Conservation (phyloP, 2,797 vertebrate species). For the Sardinella longiceps region DNA sequence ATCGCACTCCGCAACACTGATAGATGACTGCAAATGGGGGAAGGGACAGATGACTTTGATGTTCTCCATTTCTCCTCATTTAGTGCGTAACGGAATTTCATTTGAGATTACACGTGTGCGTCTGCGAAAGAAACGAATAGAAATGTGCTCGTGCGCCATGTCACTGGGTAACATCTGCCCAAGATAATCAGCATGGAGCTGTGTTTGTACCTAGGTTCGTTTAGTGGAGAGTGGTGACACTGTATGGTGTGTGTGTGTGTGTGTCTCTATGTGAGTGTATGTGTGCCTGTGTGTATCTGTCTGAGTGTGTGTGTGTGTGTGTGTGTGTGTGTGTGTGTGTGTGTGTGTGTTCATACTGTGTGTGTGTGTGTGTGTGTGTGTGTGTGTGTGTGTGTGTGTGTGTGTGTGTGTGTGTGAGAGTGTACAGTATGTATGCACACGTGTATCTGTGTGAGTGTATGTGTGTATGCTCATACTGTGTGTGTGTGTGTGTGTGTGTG, state of each 20-base stretch:
- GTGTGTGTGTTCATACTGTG: not conserved
- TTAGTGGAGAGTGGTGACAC: not conserved
- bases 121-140: not conserved
- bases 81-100: conserved; percentile 15
- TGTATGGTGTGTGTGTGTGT: not conserved
- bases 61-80: not conserved
- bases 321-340: not conserved
- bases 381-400: not conserved
- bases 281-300: not conserved
- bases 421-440: not conserved
- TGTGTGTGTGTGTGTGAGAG: conserved; percentile 1
- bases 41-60: not conserved
- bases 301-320: not conserved
- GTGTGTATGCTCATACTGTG: not conserved
- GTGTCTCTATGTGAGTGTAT: not conserved
- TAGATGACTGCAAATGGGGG: not conserved
- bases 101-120: not conserved
- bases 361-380: not conserved
- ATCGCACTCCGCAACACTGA: not conserved
- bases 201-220: not conserved
- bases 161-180: not conserved
- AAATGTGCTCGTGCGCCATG: not conserved
- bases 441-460: not conserved
- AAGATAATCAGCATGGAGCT: not conserved
- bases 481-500: not conserved